phyloP scores from a whole-genome alignment of 2,113 vertebrate species.

The Pseudolaguvia tuberculata region DNA sequence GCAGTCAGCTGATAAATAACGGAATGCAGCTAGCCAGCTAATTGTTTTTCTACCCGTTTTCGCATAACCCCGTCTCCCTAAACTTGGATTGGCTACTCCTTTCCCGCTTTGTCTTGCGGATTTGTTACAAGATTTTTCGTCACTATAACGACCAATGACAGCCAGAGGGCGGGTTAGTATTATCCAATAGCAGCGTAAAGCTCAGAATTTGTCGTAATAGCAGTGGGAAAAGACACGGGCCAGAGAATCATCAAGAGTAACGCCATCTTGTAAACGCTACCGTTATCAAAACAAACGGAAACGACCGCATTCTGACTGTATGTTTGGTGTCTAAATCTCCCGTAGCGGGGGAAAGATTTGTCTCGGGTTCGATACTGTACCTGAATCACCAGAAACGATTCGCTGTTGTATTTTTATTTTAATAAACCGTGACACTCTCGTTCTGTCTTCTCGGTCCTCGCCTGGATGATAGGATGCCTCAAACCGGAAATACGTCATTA shows the following conservation, averaged over 20 bases:
- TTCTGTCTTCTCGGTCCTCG: constrained; percentile 41
- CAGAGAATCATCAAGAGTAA: constrained; percentile 14
- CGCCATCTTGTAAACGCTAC: constrained; percentile 54
- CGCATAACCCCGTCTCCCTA: not conserved
- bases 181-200: not conserved
- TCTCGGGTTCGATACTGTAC: constrained; percentile 26
- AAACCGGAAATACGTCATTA: constrained; percentile 69
- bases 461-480: constrained; percentile 42
- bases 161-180: not conserved
- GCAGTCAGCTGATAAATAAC: not conserved
- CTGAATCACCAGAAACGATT: constrained; percentile 22
- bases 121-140: not conserved
- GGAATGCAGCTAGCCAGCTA: not conserved
- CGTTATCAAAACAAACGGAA: constrained; percentile 46
- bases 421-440: constrained; percentile 36
- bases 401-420: constrained; percentile 15
- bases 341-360: not conserved
- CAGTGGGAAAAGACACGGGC: not conserved
- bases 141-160: not conserved
- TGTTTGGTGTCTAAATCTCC: not conserved
- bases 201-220: not conserved
- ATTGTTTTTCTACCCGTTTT: constrained; percentile 2
- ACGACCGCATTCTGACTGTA: constrained; percentile 7
- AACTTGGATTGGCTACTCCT: not conserved
- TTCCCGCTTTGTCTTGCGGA: not conserved